Evolutionary conservation across 1,140 invertebrate species (phyloP), one percentile per base, ranked within the genome.

Genomic region (Caerostris darwini): DNA sequence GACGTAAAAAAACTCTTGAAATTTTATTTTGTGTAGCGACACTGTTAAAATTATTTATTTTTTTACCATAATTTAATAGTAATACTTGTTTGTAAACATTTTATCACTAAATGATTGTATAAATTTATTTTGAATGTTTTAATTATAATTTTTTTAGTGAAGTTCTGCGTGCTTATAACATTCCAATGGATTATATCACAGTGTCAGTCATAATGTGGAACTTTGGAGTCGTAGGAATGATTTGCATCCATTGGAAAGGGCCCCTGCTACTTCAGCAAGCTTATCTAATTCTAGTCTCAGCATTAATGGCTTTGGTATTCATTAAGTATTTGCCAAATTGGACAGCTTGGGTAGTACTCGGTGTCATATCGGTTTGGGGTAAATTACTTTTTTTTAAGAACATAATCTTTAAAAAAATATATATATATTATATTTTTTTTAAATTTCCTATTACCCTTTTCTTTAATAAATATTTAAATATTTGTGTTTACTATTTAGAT

Each of bases 311-410:
- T 4, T 97, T 99, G 10, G 98, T 99, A n/a, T 99, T 99, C 95
- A 99, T 99, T 92, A 99, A 99, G 96, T 99, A 99, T 96, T 96
- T 99, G 90, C 99, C 99, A 0, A 99, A 99, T 96, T 99, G 99
- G 99, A 99, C 99, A 0, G 98, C 98, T 1, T 99, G 99, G 99
- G 98, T 98, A 67, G 98, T 99, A 5, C 96, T 99, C 3, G 99
- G 97, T 90, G 98, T 99, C 58, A 99, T 99, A 95, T 99, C 99
- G 90, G 97, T 99, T 95, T 99, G 99, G 99, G 99, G 98, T 99
- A 96, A 96, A 96, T 96, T 53, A 3, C 12, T 71, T 4, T 34
- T 34, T 34, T 34, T 34, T 34, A 34, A n/a, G n/a, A n/a, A 34
- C 34, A 34, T 34, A 34, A 34, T 34, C 34, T 34, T 34, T 34